Percentiles rank a stretch among this genome's conserved stretches.
Conservation (phyloP, 1,140 invertebrate species). For the Platorchestia sp. region DNA sequence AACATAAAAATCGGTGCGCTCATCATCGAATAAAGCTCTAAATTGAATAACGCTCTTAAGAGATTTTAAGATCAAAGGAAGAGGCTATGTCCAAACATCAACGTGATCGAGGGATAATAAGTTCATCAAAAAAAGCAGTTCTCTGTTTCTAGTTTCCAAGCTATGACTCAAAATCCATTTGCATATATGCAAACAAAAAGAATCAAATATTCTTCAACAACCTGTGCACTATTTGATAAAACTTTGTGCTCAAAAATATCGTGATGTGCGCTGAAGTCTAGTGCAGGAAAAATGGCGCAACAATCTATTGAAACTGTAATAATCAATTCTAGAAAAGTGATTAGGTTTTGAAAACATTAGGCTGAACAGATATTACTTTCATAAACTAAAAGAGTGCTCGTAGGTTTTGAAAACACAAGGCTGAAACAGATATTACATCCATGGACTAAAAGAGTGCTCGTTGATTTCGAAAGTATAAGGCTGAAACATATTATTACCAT, state of each 20-base stretch:
- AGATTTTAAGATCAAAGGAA: neutral
- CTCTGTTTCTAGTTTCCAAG: neutral
- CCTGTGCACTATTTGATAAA: neutral
- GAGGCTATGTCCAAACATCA: neutral
- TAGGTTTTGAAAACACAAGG: too few relatives aligned
- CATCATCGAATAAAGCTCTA: neutral
- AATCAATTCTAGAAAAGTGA: neutral
- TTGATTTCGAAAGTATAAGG: too few relatives aligned
- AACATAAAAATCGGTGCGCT: neutral
- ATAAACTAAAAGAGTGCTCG: too few relatives aligned
- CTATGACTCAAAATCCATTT: neutral
- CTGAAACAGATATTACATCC: too few relatives aligned
- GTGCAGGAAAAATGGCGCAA: neutral
- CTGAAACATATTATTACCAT: too few relatives aligned
- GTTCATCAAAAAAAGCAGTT: neutral
- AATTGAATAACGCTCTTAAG: neutral
- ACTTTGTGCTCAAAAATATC: neutral
- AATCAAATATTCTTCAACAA: neutral
- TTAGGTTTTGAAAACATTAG: neutral
- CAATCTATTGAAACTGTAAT: neutral
- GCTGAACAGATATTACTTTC: neutral
- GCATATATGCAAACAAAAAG: neutral
- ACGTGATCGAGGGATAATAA: neutral
- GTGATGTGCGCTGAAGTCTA: neutral
- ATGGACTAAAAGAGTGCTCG: neutral